Base-by-base conservation (phyloP, 2,113 vertebrate genomes). In the Passerina amoena region DNA sequence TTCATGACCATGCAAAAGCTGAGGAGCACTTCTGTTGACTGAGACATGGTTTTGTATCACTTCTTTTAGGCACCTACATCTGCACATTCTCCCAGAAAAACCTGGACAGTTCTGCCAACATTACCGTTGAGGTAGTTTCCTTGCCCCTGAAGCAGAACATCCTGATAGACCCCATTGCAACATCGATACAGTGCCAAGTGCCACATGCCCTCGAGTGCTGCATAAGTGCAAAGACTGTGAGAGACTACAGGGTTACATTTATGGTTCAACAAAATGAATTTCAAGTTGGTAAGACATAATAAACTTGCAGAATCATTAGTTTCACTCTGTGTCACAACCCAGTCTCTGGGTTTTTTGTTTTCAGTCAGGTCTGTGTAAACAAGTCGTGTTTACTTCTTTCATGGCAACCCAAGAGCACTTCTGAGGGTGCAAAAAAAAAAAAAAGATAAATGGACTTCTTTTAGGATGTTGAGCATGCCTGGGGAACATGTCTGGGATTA, bases 11-110 rank as follows among this genome's bases (percentile, higher is more conserved):
- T 10, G 30, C 28, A 37, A 48, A 84, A 72, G 22, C 57, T 44
- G 31, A 76, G 40, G 57, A 68, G 5, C 23, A 5, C 14, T 28
- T 83, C 61, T 73, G 9, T 77, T 2, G 0, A 37, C 60, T 40
- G 27, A 92, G 11, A 65, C 12, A 8, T 47, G 8, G 4, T 25
- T 54, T 79, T 96, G 18, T 77, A 81, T 90, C 20, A 6, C 80
- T 96, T 50, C 54, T 84, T 81, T 79, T 85, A 98, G 98, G 98
- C 60, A 98, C 61, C 70, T 98, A 98, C 83, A 87, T 83, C 40
- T 98, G 98, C 54, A 91, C 97, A 20, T 96, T 98, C 87, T 96
- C 47, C 68, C 96, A 97, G n/a, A 95, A 92, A 31, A 22, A 31
- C 30, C 25, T 94, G 31, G 68, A 88, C 19, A 97, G 96, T 24